phyloP scores from a whole-genome alignment of 2,797 vertebrate genomes.

The Poeciliopsis presidionis region DNA sequence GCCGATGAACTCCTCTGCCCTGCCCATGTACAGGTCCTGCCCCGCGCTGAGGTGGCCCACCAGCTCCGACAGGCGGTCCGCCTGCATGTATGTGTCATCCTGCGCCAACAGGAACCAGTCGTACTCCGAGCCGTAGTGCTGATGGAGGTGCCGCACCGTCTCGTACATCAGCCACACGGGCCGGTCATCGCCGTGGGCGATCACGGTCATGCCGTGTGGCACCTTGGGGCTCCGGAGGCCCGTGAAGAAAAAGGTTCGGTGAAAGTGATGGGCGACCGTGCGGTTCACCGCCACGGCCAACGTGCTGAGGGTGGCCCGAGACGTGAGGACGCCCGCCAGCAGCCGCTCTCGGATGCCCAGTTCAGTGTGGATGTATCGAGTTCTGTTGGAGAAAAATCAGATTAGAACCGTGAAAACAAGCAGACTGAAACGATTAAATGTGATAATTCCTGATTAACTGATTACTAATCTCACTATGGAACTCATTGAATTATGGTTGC shows the following conservation, averaged over 20 bases:
- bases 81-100: slow-evolving; percentile 94
- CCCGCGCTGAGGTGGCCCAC: slow-evolving; percentile 91
- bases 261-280: slow-evolving; percentile 92
- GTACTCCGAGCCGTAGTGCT: slow-evolving; percentile 89
- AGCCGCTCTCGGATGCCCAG: slow-evolving; percentile 93
- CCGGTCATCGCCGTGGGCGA: slow-evolving; percentile 92
- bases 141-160: slow-evolving; percentile 90
- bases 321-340: slow-evolving; percentile 91
- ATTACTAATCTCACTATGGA: no score
- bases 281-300: slow-evolving; percentile 95
- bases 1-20: slow-evolving; percentile 94
- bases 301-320: slow-evolving; percentile 88
- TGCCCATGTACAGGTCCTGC: slow-evolving; percentile 93
- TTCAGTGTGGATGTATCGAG: slow-evolving; percentile 96
- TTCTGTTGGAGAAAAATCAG: slow-evolving; percentile 75
- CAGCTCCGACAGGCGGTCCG: slow-evolving; percentile 88
- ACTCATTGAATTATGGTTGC: no score
- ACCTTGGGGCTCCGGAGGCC: slow-evolving; percentile 89
- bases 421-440: no score
- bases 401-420: neutral
- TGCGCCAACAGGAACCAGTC: slow-evolving; percentile 98
- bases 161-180: slow-evolving; percentile 98
- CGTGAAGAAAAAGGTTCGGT: slow-evolving; percentile 91
- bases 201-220: slow-evolving; percentile 91
- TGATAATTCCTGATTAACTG: no score